Conservation (phyloP, 2,113 vertebrate genomes). For the Polypterus bichir region DNA sequence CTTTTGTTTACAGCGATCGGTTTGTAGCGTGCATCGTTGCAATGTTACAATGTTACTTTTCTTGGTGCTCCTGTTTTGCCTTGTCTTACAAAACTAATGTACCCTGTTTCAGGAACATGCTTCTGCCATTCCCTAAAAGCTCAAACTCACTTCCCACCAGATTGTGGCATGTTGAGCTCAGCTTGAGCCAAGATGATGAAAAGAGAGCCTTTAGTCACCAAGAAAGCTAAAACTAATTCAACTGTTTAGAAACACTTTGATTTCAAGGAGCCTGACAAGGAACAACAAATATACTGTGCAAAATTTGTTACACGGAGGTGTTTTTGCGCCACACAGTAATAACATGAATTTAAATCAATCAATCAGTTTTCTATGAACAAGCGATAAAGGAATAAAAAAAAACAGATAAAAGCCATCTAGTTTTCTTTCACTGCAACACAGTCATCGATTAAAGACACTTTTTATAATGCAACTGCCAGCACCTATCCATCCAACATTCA, state of each 20-base stretch:
- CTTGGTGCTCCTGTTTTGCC: too few relatives aligned
- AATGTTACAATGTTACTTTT: too few relatives aligned
- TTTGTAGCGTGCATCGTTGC: too few relatives aligned
- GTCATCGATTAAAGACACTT: not conserved
- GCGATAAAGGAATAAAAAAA: not conserved
- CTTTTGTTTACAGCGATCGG: too few relatives aligned
- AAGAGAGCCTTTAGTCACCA: slow-evolving; percentile 9
- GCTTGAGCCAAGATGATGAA: slow-evolving; percentile 10
- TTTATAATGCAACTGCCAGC: slow-evolving; percentile 1
- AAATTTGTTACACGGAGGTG: not conserved
- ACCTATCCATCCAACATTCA: not conserved
- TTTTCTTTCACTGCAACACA: not conserved
- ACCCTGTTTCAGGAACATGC: not conserved
- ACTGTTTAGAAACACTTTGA: slow-evolving; percentile 12
- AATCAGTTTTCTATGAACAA: too few relatives aligned
- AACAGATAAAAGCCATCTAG: not conserved
- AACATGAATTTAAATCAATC: too few relatives aligned
- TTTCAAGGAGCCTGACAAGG: slow-evolving; percentile 7
- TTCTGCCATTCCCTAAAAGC: slow-evolving; percentile 1
- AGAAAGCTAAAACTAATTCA: slow-evolving; percentile 11
- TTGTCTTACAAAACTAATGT: too few relatives aligned
- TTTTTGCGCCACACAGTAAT: not conserved
- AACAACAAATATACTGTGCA: slow-evolving; percentile 2
- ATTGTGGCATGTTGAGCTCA: slow-evolving; percentile 6
- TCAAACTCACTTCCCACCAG: slow-evolving; percentile 6